These are phyloP conservation scores for Mechanitis mazaeus DNA, from an alignment of 2,888 invertebrate species.

Conservation along the genomic window DNA sequence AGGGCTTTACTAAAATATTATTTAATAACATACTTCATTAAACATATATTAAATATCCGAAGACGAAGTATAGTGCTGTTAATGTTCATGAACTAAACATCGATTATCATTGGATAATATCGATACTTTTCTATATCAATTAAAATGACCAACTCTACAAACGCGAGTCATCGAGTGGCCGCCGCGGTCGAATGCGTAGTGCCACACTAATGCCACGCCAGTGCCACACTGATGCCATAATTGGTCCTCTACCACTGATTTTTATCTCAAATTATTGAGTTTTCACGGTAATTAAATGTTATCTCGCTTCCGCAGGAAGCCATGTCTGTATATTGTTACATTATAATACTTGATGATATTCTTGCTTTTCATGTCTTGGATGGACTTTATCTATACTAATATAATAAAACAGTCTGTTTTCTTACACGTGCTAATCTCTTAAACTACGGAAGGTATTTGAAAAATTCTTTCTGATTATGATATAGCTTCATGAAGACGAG, in stretches of 20 bases:
- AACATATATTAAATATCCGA: too few relatives aligned
- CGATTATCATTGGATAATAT: conserved; percentile 6
- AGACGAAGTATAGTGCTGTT: neutral
- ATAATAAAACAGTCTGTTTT: too few relatives aligned
- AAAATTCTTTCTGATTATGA: too few relatives aligned
- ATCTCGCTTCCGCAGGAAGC: conserved; percentile 68
- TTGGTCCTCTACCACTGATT: conserved; percentile 68
- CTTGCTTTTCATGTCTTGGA: too few relatives aligned
- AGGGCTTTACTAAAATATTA: too few relatives aligned
- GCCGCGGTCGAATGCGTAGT: conserved; percentile 53
- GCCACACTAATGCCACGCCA: conserved; percentile 39
- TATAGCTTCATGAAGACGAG: too few relatives aligned
- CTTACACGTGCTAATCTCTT: too few relatives aligned
- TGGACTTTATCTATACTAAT: too few relatives aligned
- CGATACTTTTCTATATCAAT: conserved; percentile 26
- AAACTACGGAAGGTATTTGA: too few relatives aligned
- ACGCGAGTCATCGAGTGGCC: conserved; percentile 36
- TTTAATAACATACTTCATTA: too few relatives aligned
- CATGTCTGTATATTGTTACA: conserved; percentile 47
- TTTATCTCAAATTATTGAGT: conserved; percentile 74
- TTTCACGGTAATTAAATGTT: conserved; percentile 74
- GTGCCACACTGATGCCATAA: conserved; percentile 52
- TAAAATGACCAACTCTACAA: conserved; percentile 37
- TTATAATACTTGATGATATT: conserved; percentile 20
- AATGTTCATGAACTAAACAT: neutral